Base-by-base conservation (phyloP, 2,797 vertebrate species). In the Onychomys arenicola region DNA sequence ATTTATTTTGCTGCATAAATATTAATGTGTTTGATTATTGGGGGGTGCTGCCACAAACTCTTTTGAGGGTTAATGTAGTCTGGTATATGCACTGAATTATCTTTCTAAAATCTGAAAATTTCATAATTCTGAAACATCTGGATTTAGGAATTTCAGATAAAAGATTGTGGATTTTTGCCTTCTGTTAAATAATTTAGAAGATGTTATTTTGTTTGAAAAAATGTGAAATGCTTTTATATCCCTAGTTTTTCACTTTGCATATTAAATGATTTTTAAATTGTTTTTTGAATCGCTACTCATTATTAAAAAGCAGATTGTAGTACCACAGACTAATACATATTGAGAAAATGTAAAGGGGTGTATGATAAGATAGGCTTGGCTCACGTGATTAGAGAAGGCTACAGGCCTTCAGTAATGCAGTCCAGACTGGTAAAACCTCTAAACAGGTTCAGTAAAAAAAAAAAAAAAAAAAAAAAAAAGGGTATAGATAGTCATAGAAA, bases 181-280 rank as follows among this genome's bases (percentile, higher is more conserved):
- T 69, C 32, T 96, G 4, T 95, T 93, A 96, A 96, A 91, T 96
- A 97, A 97, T 81, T 95, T 96, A 96, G 86, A 97, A 95, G 69
- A 71, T 91, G 37, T 95, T 96, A 49, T 89, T 75, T 89, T 96
- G 97, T 90, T 93, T 84, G 14, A 85, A 2, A 81, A 96, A 96
- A 97, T 97, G 97, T 97, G 96, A 98, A 97, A 96, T 97, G 89
- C 89, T 97, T 97, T 98, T 98, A 87, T 97, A 97, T 95, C 96
- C 49, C 59, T 97, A 96, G 94, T 97, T 97, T 98, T 97, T 96
- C 95, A 97, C 92, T 96, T 97, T 97, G 86, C 94, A 16, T 97
- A 98, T 97, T 97, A 98, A 98, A 98, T 96, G 73, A 96, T 97
- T 97, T 97, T 97, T 87, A 96, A 97, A 95, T 96, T 89, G 81